Percentiles rank a stretch among this genome's conserved stretches.
phyloP scores from a whole-genome alignment of 37 sponge, comb jelly and placozoan genomes.

The Beroe ovata region DNA sequence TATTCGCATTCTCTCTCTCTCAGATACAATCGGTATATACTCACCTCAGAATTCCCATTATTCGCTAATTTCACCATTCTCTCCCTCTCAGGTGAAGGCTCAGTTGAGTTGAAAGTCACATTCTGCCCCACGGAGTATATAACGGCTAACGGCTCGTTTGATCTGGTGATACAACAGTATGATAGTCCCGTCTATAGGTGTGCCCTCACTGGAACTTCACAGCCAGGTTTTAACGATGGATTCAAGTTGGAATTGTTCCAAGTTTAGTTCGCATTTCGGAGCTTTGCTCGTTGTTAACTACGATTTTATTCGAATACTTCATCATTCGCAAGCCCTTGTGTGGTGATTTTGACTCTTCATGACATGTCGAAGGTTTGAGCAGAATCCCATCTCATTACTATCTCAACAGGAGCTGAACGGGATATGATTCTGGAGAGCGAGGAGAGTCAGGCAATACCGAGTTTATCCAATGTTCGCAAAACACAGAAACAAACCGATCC shows the following conservation, averaged over 20 bases:
- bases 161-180: constrained; percentile 47
- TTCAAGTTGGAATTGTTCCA: too few relatives aligned
- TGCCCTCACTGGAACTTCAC: constrained; percentile 6
- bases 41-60: too few relatives aligned
- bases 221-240: constrained; percentile 43
- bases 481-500: constrained; percentile 30
- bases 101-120: constrained; percentile 70
- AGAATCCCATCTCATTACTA: too few relatives aligned
- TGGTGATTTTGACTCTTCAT: too few relatives aligned
- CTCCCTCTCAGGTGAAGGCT: constrained; percentile 68
- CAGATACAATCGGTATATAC: too few relatives aligned
- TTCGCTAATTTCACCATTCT: too few relatives aligned
- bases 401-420: constrained; percentile 51
- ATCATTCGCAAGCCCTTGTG: too few relatives aligned
- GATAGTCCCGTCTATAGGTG: constrained; percentile 58
- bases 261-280: too few relatives aligned
- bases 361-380: too few relatives aligned
- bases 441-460: constrained; percentile 11
- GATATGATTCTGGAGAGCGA: constrained; percentile 21
- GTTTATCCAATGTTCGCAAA: constrained; percentile 7
- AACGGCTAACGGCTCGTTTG: constrained; percentile 71
- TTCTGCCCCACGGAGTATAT: constrained; percentile 81
- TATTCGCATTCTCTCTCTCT: too few relatives aligned
- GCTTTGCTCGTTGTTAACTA: too few relatives aligned
- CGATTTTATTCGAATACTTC: too few relatives aligned